Evolutionary conservation across 2,797 vertebrate genomes (phyloP), one percentile per base, ranked within the genome.

Genomic region (Sus cebifrons): DNA sequence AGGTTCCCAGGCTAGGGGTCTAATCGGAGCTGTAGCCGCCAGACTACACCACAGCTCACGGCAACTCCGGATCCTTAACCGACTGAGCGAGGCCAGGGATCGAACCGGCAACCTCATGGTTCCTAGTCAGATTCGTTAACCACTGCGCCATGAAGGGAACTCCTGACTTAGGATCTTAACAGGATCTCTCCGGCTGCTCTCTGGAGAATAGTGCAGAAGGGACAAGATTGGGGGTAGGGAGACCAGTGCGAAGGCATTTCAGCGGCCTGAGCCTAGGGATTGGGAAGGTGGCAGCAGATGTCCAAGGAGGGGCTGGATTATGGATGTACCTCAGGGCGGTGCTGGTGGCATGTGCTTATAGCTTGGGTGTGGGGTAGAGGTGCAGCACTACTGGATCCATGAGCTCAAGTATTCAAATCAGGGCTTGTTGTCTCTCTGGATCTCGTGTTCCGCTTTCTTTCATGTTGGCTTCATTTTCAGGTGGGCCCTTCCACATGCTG

Each of bases 301-400:
- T 0, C 27, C 9, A 0, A 5, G n/a, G 9, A 78, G 25, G 58
- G 9, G 3, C 1, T 32, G 54, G n/a, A 2, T 18, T 62, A 27
- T 15, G 40, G 36, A 5, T 23, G 2, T 14, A 10, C 21, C 44
- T 58, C 11, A 3, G 6, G 40, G n/a, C 58, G 2, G 25, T 27
- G 73, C 54, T 0, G 1, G 29, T 23, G 4, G n/a, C 29, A 3
- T 12, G 12, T 65, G 5, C 36, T 14, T 20, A 12, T 0, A 29
- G 36, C 8, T 18, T 4, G 17, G 29, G 6, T 21, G 25, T 16
- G 21, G 49, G 58, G 11, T 13, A 1, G 3, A 23, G 5, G 16
- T 2, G 44, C 14, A 3, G 0, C 9, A 32, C 62, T 23, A 25
- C 8, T 67, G 74, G n/a, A 23, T 23, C 56, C 11, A 0, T 17